A percentile compares a stretch with the other conserved stretches of the same genome.
phyloP scores from a whole-genome alignment of 2,888 invertebrate species.

The Beris chalybata region DNA sequence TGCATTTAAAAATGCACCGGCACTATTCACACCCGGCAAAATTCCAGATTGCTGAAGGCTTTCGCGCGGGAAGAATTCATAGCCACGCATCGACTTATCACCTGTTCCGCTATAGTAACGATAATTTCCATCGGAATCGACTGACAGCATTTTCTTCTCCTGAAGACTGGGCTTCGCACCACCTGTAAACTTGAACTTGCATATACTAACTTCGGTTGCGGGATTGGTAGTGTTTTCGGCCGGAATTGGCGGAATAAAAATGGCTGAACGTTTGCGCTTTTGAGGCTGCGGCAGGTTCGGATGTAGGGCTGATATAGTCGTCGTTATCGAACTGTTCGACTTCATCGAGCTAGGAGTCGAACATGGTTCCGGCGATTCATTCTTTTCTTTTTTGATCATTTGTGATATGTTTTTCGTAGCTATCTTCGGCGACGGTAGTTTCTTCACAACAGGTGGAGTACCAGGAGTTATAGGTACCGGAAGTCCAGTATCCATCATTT shows the following conservation, averaged over 20 bases:
- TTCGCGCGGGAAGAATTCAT: slow-evolving; percentile 77
- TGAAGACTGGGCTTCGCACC: slow-evolving; percentile 86
- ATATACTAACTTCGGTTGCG: slow-evolving; percentile 84
- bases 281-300: slow-evolving; percentile 56
- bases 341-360: slow-evolving; percentile 55
- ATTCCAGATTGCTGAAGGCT: slow-evolving; percentile 65
- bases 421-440: slow-evolving; percentile 44
- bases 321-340: slow-evolving; percentile 56
- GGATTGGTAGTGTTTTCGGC: slow-evolving; percentile 74
- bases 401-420: slow-evolving; percentile 34
- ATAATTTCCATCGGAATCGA: slow-evolving; percentile 87
- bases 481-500: slow-evolving; percentile 63
- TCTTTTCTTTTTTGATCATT: slow-evolving; percentile 37
- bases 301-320: slow-evolving; percentile 53
- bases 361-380: slow-evolving; percentile 43
- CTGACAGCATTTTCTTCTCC: slow-evolving; percentile 89
- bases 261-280: slow-evolving; percentile 78
- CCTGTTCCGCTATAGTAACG: slow-evolving; percentile 85
- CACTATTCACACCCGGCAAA: slow-evolving; percentile 59
- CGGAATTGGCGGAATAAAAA: slow-evolving; percentile 82
- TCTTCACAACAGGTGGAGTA: slow-evolving; percentile 53
- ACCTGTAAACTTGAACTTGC: slow-evolving; percentile 91
- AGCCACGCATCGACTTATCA: slow-evolving; percentile 74
- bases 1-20: slow-evolving; percentile 58
- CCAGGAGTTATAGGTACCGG: slow-evolving; percentile 52